Evolutionary conservation across 2,797 vertebrate genomes (phyloP).

Genomic region (Microtus agrestis): DNA sequence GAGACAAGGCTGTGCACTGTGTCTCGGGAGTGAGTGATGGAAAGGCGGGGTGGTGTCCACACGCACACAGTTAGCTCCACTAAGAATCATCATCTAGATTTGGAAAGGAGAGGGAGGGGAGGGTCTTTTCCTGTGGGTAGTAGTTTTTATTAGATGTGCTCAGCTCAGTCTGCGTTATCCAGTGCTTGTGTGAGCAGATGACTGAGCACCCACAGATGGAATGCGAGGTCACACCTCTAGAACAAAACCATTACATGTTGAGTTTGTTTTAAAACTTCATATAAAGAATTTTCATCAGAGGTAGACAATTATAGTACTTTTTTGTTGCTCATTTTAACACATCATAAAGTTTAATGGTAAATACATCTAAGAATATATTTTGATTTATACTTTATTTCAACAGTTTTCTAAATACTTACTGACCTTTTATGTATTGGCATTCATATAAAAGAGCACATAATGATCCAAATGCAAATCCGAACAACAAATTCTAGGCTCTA

Average conservation of each 20-base stretch:
- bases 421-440: constrained; percentile 35
- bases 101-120: background rate
- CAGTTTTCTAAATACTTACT: constrained; percentile 37
- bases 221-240: background rate
- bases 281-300: background rate
- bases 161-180: background rate
- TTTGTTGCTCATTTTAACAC: constrained; percentile 49
- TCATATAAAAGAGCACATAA: constrained; percentile 53
- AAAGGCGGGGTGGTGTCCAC: background rate
- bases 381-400: constrained; percentile 60
- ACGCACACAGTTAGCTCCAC: background rate
- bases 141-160: background rate
- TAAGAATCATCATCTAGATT: background rate
- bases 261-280: background rate
- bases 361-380: constrained; percentile 21
- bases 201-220: background rate
- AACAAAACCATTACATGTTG: background rate
- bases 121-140: background rate
- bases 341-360: constrained; percentile 31
- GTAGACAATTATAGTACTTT: background rate
- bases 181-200: background rate
- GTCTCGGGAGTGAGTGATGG: background rate
- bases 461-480: constrained; percentile 26
- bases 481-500: background rate
- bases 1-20: background rate